Conservation (phyloP, 2,888 invertebrate species). For the Danaus chrysippus region DNA sequence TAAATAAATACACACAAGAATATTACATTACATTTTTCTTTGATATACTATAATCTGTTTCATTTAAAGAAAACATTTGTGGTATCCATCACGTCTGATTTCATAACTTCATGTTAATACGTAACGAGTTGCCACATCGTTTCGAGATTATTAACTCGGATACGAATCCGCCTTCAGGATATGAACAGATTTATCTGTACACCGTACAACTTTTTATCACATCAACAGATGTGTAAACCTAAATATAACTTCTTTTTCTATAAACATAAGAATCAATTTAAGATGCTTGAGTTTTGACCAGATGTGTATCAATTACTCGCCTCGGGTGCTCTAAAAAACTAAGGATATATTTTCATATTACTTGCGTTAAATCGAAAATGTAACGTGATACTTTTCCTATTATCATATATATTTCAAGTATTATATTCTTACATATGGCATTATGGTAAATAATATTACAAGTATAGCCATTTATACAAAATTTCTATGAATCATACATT, state of each 20-base stretch:
- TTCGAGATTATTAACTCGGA: slow-evolving; percentile 74
- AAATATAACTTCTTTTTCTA: background rate
- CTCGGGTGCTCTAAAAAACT: slow-evolving; percentile 39
- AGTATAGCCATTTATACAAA: no score
- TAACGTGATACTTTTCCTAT: slow-evolving; percentile 2
- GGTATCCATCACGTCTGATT: slow-evolving; percentile 28
- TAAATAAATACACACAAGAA: no score
- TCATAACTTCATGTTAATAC: slow-evolving; percentile 42
- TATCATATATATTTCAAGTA: background rate
- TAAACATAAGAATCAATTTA: background rate
- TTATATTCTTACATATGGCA: no score
- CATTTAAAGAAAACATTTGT: no score
- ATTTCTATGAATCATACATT: no score
- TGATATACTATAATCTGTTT: no score
- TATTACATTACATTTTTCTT: no score
- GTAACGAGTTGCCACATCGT: slow-evolving; percentile 63
- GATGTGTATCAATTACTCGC: slow-evolving; percentile 50
- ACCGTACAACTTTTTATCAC: slow-evolving; percentile 35
- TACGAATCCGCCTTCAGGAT: slow-evolving; percentile 64
- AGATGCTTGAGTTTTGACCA: slow-evolving; percentile 9
- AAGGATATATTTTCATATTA: slow-evolving; percentile 13
- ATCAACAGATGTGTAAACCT: slow-evolving; percentile 21
- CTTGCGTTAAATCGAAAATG: slow-evolving; percentile 18
- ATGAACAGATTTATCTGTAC: slow-evolving; percentile 46
- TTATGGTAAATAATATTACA: no score